phyloP scores from a whole-genome alignment of 2,113 vertebrate species.

The Serilophus lunatus region DNA sequence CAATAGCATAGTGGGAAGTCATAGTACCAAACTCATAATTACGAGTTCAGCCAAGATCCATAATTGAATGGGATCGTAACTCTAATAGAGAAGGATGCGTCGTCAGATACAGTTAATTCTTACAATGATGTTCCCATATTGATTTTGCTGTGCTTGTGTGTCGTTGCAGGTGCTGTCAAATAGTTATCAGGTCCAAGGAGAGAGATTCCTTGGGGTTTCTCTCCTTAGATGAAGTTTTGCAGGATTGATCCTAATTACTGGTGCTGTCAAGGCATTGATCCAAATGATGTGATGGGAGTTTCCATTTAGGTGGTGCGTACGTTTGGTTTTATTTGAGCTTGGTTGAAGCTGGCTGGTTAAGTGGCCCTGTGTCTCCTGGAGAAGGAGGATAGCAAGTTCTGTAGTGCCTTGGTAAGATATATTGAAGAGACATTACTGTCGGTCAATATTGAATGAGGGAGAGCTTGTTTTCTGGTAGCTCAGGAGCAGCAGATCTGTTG shows the following conservation, averaged over 20 bases:
- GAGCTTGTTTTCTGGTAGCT: background rate
- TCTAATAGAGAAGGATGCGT: slow-evolving; percentile 52
- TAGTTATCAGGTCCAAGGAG: background rate
- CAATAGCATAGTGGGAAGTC: slow-evolving; percentile 26
- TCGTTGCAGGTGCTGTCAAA: background rate
- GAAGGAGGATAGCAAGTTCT: background rate
- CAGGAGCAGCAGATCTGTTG: background rate
- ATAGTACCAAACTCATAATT: slow-evolving; percentile 49
- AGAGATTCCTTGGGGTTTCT: slow-evolving; percentile 8
- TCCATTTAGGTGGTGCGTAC: background rate
- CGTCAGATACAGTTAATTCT: slow-evolving; percentile 46
- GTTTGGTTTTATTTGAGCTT: background rate
- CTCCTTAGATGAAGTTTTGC: background rate
- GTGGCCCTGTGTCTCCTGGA: background rate
- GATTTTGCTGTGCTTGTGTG: background rate
- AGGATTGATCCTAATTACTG: background rate
- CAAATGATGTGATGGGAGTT: background rate
- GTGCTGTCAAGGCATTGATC: background rate
- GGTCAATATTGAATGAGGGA: rapidly evolving
- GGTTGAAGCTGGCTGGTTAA: background rate
- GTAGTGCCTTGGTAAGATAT: background rate
- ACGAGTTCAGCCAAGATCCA: slow-evolving; percentile 45
- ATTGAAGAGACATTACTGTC: background rate
- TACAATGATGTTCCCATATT: slow-evolving; percentile 14
- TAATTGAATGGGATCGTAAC: slow-evolving; percentile 55